Conservation (phyloP, 2,888 invertebrate species). For the Caenorhabditis japonica region DNA sequence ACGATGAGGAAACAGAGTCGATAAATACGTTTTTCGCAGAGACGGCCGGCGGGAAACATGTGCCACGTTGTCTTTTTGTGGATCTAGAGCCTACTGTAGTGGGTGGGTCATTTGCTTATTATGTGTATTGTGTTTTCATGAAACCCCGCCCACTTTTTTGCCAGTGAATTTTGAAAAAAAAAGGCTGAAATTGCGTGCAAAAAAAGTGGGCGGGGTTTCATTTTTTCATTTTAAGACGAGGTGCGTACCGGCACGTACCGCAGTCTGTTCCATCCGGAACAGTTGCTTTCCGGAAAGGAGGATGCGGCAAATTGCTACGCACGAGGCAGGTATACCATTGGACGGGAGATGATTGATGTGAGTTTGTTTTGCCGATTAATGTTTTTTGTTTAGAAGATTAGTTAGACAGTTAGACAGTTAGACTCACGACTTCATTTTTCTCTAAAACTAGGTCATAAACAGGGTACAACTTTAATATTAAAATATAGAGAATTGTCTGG, state of each 20-base stretch:
- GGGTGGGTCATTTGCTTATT: slow-evolving; percentile 52
- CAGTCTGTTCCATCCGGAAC: slow-evolving; percentile 92
- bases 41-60: slow-evolving; percentile 84
- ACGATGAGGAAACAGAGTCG: slow-evolving; percentile 84
- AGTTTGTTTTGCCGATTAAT: slow-evolving; percentile 1
- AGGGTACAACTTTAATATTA: too few species aligned
- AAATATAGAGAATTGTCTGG: too few species aligned
- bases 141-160: too few species aligned
- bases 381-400: too few species aligned
- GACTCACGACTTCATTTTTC: too few species aligned
- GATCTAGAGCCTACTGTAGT: slow-evolving; percentile 74
- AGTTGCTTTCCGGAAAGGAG: slow-evolving; percentile 90
- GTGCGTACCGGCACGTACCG: slow-evolving; percentile 79
- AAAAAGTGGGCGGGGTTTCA: too few species aligned
- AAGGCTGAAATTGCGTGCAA: too few species aligned
- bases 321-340: slow-evolving; percentile 78
- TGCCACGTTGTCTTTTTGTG: slow-evolving; percentile 65
- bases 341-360: slow-evolving; percentile 84
- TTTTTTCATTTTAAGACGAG: slow-evolving; percentile 77
- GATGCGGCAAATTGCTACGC: slow-evolving; percentile 75
- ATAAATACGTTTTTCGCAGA: slow-evolving; percentile 88
- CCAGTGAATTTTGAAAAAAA: too few species aligned
- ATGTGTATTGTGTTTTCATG: too few species aligned
- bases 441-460: too few species aligned
- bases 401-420: too few species aligned